These are phyloP conservation scores for Acipenser oxyrinchus DNA, from an alignment of 2,797 vertebrate genomes.

Conservation along the genomic window DNA sequence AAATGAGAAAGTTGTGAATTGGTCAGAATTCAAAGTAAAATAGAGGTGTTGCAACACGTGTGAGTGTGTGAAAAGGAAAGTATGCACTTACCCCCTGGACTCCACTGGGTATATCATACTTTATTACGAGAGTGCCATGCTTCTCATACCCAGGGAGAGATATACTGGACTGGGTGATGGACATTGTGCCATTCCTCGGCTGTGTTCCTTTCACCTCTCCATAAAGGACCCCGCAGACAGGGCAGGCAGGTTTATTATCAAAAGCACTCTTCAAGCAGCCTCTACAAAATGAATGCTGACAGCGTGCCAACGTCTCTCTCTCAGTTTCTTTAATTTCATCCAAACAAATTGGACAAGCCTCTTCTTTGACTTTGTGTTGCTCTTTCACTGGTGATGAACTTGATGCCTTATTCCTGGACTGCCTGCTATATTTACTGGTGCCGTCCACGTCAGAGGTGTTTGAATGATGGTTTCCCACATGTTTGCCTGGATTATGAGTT, in stretches of 20 bases:
- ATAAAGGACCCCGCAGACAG: slow-evolving; percentile 52
- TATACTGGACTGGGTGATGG: fast-evolving
- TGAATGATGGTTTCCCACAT: background rate
- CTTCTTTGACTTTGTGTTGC: slow-evolving; percentile 21
- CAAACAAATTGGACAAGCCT: slow-evolving; percentile 58
- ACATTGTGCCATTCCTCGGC: slow-evolving; percentile 48
- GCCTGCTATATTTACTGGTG: background rate
- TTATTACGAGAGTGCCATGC: slow-evolving; percentile 42
- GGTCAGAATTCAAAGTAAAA: background rate
- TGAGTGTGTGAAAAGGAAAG: background rate
- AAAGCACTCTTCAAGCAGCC: slow-evolving; percentile 50
- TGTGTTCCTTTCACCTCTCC: slow-evolving; percentile 52
- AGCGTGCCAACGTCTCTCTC: slow-evolving; percentile 37
- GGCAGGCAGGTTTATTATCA: slow-evolving; percentile 52
- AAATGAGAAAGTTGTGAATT: too few species aligned
- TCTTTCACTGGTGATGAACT: slow-evolving; percentile 1
- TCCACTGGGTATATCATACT: slow-evolving; percentile 49
- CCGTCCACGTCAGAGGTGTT: background rate
- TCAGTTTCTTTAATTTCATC: slow-evolving; percentile 33
- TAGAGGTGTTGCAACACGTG: background rate
- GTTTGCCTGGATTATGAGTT: background rate
- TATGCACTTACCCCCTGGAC: slow-evolving; percentile 48
- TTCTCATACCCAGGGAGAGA: slow-evolving; percentile 48
- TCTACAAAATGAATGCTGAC: slow-evolving; percentile 58
- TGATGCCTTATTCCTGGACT: background rate